Conservation (phyloP, 2,797 vertebrate genomes). For the Arctocebus calabarensis region DNA sequence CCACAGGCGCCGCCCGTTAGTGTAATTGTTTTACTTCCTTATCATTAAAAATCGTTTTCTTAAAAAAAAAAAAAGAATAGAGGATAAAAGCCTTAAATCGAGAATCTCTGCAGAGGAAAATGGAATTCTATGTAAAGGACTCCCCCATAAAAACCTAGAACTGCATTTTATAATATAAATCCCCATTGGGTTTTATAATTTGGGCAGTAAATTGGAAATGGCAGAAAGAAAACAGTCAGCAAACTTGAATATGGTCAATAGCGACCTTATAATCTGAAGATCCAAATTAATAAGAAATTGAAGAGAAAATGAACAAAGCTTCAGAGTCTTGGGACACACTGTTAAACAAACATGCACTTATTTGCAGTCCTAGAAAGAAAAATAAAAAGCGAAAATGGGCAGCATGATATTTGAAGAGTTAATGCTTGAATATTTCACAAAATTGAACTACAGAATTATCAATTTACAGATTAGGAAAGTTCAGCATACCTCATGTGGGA, state of each 20-base stretch:
- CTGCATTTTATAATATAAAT: not conserved
- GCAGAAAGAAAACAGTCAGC: not conserved
- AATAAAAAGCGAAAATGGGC: not conserved
- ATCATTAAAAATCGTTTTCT: not conserved
- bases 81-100: not conserved
- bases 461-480: not conserved
- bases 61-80: not conserved
- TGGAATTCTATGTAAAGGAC: not conserved
- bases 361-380: not conserved
- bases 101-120: not conserved
- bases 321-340: not conserved
- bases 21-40: not conserved
- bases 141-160: not conserved
- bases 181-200: no score
- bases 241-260: not conserved
- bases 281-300: not conserved
- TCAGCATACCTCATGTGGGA: not conserved
- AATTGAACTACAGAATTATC: not conserved
- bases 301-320: not conserved
- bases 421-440: not conserved
- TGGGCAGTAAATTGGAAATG: not conserved
- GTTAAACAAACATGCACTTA: not conserved
- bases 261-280: not conserved
- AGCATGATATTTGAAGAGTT: not conserved
- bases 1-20: no score